phyloP scores from a whole-genome alignment of 2,797 vertebrate genomes.

The Sebastolobus alascanus region DNA sequence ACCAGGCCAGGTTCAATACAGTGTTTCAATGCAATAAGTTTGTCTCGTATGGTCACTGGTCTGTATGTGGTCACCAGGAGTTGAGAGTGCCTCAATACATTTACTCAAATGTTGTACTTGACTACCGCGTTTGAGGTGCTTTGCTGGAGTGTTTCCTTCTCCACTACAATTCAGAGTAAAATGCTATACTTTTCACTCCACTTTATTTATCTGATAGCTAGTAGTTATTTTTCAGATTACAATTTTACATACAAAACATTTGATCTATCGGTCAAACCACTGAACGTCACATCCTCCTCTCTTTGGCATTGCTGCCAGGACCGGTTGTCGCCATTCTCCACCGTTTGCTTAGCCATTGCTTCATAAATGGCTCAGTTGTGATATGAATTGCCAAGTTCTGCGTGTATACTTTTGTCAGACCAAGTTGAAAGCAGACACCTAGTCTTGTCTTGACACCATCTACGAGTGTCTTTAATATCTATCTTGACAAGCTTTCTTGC shows the following conservation, averaged over 20 bases:
- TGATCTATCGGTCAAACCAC: no score
- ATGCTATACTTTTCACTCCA: background rate
- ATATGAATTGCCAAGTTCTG: background rate
- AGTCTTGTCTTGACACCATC: no score
- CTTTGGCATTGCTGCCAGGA: no score
- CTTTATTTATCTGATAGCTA: background rate
- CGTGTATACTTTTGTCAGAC: background rate
- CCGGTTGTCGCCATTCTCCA: no score
- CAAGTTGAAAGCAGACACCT: background rate
- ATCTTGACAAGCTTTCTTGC: background rate
- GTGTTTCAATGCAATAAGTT: background rate
- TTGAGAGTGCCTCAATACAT: background rate
- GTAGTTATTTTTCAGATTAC: background rate
- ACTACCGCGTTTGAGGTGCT: background rate
- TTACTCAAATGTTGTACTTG: background rate
- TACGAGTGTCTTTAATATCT: no score
- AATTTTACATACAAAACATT: no score
- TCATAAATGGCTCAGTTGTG: background rate
- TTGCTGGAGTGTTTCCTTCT: background rate
- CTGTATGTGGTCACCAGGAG: background rate
- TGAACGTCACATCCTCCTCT: no score
- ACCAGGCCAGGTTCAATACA: slow-evolving; percentile 14
- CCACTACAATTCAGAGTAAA: no score
- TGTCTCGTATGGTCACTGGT: background rate
- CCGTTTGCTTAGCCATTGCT: no score